Evolutionary conservation across 2,888 invertebrate genomes (phyloP), one percentile per base, ranked within the genome.

Genomic region (Ornithoptera priamus): DNA sequence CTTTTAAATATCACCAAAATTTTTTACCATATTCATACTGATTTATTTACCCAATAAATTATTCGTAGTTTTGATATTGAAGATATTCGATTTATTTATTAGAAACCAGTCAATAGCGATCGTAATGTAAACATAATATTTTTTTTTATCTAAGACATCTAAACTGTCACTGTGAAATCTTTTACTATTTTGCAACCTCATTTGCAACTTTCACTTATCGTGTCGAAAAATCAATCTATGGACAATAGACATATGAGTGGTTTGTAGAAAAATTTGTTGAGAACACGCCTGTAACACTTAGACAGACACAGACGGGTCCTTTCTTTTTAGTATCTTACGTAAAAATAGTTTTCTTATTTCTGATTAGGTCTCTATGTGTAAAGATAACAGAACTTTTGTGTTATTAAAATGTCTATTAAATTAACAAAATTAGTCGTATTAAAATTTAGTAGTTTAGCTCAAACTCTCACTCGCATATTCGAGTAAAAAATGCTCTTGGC

Each of bases 401-500:
- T 12, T 4, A 15, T 46, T 46, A 46, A 46, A 46, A 46, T 15
- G 15, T 46, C 15, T 15, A 12, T 15, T 22, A 10, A 22, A 22
- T 22, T 3, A 7, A n/a, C 18, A n/a, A 22, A 57, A 58, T 58
- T 58, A 12, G 6, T 71, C 68, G 71, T 71, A 72, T 72, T 73
- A 74, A 73, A 73, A 75, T 71, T 62, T 69, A 39, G 30, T 65
- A 67, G 66, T 62, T 67, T 62, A 65, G 64, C 71, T 69, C 42
- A 65, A 68, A 73, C 72, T 73, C 73, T 72, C 72, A 67, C 72
- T 74, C 65, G 65, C 53, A 56, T 71, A 70, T 64, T 53, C 65
- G 67, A 50, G 60, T 64, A 68, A 72, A 76, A 75, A 73, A 72
- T 70, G 73, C 74, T 75, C 74, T 67, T 70, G 79, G 80, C 81